Percentiles rank a stretch among this genome's conserved stretches.
Conservation (phyloP, 2,888 invertebrate genomes). For the Nomada fucata region DNA sequence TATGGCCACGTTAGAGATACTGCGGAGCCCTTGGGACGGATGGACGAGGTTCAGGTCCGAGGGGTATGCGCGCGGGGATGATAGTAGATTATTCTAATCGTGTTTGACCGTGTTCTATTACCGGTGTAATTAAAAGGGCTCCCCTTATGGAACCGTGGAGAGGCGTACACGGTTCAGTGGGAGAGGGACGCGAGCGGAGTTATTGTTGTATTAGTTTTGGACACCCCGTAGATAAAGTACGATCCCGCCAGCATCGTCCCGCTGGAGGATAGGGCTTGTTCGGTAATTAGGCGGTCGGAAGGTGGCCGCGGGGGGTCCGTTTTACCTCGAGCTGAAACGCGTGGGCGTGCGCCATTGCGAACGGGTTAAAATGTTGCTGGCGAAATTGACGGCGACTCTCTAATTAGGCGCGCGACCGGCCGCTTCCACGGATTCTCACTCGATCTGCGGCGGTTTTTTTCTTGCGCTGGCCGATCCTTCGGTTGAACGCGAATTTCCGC, state of each 20-base stretch:
- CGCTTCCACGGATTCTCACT: constrained; percentile 58
- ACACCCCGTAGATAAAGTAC: constrained; percentile 69
- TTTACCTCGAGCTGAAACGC: constrained; percentile 62
- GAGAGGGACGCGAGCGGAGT: not conserved
- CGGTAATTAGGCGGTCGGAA: constrained; percentile 79
- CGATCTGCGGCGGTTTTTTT: constrained; percentile 41
- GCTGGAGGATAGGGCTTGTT: constrained; percentile 76
- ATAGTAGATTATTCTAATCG: not conserved
- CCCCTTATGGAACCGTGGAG: not conserved
- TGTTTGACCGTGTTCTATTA: constrained; percentile 1
- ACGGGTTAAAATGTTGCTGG: constrained; percentile 73
- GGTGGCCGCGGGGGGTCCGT: constrained; percentile 77
- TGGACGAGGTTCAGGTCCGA: not conserved
- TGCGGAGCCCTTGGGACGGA: not conserved
- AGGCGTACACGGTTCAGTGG: not conserved
- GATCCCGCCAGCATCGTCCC: constrained; percentile 58
- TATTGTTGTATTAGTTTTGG: constrained; percentile 20
- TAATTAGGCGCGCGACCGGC: constrained; percentile 73
- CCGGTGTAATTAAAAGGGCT: not conserved
- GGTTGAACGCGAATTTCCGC: constrained; percentile 55
- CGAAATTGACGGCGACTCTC: constrained; percentile 77
- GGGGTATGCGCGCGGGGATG: not conserved
- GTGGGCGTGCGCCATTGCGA: constrained; percentile 71
- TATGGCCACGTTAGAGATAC: constrained; percentile 10
- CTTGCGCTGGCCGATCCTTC: not conserved